Evolutionary conservation across 1,140 invertebrate genomes (phyloP), one percentile per base, ranked within the genome.

Genomic region (Proctacanthus coquilletti): DNA sequence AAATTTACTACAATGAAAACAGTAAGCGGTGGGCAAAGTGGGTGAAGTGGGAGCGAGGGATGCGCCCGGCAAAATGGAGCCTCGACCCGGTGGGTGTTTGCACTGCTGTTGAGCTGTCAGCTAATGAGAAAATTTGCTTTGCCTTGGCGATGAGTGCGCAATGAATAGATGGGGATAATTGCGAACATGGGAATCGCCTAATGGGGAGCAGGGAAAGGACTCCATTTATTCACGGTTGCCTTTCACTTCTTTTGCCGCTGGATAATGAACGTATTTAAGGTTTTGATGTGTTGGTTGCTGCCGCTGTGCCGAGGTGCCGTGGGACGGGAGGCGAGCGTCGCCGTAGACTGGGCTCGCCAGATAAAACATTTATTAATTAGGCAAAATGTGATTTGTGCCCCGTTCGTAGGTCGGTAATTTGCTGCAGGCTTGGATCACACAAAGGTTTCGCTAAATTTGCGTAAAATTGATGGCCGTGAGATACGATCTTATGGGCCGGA

Each of bases 131-230:
- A 34, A 34, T 34, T 34, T 34, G 32, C 32, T 34, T 13, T 17
- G 17, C 4, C 11, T 3, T 34, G 5, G 17, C 32, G 11, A 10
- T 17, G 17, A 34, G 3, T 17, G 14, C n/a, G 13, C 15, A 33
- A 9, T 33, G 17, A 5, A 3, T 10, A 11, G 21, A 18, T 13
- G 34, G 27, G 40, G 14, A 34, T 44, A 42, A 44, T 44, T 39
- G 43, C 43, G 38, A 44, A 42, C 43, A 39, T 36, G 43, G 43
- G 43, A 44, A 44, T 44, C 37, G 40, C 19, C 43, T 44, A 44
- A 44, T 44, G 40, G 42, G 21, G 14, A 23, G 17, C 19, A 27
- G 21, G 11, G 15, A 14, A 17, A 37, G 19, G 18, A 23, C 25
- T n/a, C n/a, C n/a, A n/a, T n/a, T n/a, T n/a, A n/a, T n/a, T n/a